Conservation (phyloP, 2,888 invertebrate species). For the Eudasyphora cyanicolor region DNA sequence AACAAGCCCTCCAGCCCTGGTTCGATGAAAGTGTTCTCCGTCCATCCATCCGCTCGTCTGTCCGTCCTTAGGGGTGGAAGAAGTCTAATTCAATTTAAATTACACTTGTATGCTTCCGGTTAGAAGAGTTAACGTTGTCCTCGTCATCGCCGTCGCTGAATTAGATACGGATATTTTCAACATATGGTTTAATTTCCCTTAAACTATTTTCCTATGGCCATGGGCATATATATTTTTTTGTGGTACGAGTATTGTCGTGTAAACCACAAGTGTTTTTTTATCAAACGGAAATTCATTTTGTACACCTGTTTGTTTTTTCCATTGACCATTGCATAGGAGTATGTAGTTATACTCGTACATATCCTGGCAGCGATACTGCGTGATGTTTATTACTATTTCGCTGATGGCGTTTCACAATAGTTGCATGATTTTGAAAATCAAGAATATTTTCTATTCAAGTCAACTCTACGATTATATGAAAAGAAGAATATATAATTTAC, state of each 20-base stretch:
- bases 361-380: neutral
- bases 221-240: neutral
- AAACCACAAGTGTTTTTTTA: conserved; percentile 78
- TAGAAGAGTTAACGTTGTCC: conserved; percentile 61
- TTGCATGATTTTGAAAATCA: no score
- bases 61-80: conserved; percentile 63
- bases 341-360: neutral
- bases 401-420: neutral
- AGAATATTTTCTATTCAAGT: no score
- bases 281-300: conserved; percentile 76
- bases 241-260: conserved; percentile 55
- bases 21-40: neutral
- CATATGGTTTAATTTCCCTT: conserved; percentile 78
- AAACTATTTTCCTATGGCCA: conserved; percentile 67
- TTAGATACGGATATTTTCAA: conserved; percentile 73
- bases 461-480: no score
- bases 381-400: no score
- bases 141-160: conserved; percentile 59
- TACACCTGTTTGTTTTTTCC: conserved; percentile 78
- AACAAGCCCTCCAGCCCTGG: neutral
- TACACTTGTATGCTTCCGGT: conserved; percentile 74
- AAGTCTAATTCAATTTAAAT: conserved; percentile 77
- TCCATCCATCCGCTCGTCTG: neutral
- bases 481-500: no score
- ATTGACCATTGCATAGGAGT: conserved; percentile 48